Evolutionary conservation across 2,797 vertebrate genomes (phyloP), one percentile per base, ranked within the genome.

Genomic region (Scolopax bukidnonensis): DNA sequence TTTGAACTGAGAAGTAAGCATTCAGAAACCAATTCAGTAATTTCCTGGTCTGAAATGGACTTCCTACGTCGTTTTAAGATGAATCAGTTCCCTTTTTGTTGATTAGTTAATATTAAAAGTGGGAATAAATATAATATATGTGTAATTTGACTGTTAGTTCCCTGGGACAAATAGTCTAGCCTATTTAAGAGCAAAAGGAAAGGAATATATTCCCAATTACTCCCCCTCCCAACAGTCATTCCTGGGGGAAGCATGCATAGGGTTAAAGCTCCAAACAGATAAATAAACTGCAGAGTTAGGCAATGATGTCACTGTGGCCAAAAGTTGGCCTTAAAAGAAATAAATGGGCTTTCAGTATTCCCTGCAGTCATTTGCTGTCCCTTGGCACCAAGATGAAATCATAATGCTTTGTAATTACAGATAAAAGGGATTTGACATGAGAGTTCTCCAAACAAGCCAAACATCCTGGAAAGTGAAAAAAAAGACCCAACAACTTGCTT

Each of bases 361-460:
- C 83, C 91, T 90, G 59, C 85, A 88, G 86, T 84, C 70, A 60
- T 88, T 90, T 74, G 40, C 83, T 65, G 80, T 86, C 93, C 91
- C 80, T 90, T 86, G 93, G 91, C 91, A 91, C 70, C 33, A 50
- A 79, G 85, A 96, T 90, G 96, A 95, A 96, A 95, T 96, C 91
- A 95, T 88, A 93, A 91, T 53, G 80, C 48, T 86, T 91, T 90
- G 71, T 93, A 93, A 96, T 94, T 95, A 88, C 88, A 91, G 51
- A 93, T 84, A 91, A 91, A 95, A 95, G 71, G 41, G 57, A 71
- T 91, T 83, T 92, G 89, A 93, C 71, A 93, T 57, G 61, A 94
- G 87, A 92, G 92, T 89, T 96, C 96, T 96, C 84, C 82, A 92
- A 89, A 95, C 11, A 63, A 93, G 71, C 50, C 78, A 96, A 96